Evolutionary conservation across 2,797 vertebrate genomes (phyloP).

Genomic region (Gallinago stenura): DNA sequence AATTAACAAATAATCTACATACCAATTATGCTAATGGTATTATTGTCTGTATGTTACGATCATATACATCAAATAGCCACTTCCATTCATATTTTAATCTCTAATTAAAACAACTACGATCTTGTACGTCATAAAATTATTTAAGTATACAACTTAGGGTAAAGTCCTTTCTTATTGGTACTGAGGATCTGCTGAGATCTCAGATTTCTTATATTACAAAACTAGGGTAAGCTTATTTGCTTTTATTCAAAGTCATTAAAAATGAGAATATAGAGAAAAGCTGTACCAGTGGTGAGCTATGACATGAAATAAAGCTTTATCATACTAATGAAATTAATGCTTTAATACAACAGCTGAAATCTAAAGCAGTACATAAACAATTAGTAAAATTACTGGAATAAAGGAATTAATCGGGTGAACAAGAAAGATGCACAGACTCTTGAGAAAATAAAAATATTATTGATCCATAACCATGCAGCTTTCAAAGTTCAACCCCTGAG

Average conservation of each 20-base stretch:
- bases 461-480: background rate
- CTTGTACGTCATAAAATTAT: background rate
- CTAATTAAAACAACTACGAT: background rate
- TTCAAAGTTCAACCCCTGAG: background rate
- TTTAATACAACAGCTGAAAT: background rate
- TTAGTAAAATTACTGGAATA: background rate
- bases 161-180: background rate
- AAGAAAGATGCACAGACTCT: background rate
- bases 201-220: background rate
- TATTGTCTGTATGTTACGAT: background rate
- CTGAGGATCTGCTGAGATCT: background rate
- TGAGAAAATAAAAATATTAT: conserved; percentile 4
- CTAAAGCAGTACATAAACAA: conserved; percentile 8
- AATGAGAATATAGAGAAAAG: background rate
- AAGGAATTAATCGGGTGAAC: background rate
- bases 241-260: background rate
- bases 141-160: background rate
- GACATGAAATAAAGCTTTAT: background rate
- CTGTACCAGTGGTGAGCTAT: background rate
- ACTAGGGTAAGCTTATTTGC: background rate
- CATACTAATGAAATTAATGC: background rate
- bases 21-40: background rate
- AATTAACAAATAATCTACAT: background rate
- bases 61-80: background rate
- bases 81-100: background rate